Evolutionary conservation across 2,888 invertebrate genomes (phyloP), one percentile per base, ranked within the genome.

Genomic region (Drosophila dives): DNA sequence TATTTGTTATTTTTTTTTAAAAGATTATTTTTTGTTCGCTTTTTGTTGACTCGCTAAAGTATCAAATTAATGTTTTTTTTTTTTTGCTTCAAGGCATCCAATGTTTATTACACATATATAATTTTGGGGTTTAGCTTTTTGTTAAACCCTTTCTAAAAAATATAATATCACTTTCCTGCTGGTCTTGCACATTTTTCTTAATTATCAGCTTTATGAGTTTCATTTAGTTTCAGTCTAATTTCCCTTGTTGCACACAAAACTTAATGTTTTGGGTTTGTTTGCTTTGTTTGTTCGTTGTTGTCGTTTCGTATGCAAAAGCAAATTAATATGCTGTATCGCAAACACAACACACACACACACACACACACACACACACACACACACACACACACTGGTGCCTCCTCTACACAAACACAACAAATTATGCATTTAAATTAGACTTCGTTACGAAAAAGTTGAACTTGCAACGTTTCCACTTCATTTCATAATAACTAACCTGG

Each of bases 371-470:
- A 42, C 3, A 36, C 34, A 15, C 12, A 12, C 34, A 34, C 34
- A 12, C 11, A 4, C 29, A 62, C 54, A 33, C 48, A 60, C 17
- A 23, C n/a, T 40, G 20, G 32, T 54, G 12, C 23, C 53, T 48
- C 15, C 5, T 23, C 12, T 34, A 11, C 56, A 17, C 49, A 7
- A 17, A 29, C 6, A 49, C 32, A 38, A 29, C 15, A 64, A 78
- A 87, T 85, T 73, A 83, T 75, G 70, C 77, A 85, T 85, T 83
- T 73, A 81, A 81, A 86, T 86, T 50, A 71, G 56, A 65, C 53
- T 72, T 53, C 54, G 48, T 38, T 12, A 56, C 17, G 32, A 6
- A n/a, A 62, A 66, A 55, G 26, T 59, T 23, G 32, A 78, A 71
- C 54, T 64, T 59, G 50, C 26, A 58, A 33, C 38, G 20, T 36